These are phyloP conservation scores for Megaptera novaeangliae DNA, from an alignment of 2,113 vertebrate species.

Conservation along the genomic window DNA sequence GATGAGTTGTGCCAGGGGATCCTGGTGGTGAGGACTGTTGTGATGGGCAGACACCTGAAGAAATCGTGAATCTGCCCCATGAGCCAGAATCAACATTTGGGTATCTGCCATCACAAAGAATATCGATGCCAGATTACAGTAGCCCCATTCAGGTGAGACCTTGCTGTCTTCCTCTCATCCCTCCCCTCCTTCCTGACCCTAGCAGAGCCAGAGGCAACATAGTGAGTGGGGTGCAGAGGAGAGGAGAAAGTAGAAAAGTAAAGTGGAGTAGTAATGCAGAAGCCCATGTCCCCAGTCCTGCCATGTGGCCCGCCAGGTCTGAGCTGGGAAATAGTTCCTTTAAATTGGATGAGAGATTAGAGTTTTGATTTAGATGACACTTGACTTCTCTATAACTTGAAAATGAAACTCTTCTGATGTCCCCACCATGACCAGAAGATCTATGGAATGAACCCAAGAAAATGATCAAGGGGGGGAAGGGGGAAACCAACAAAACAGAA, in stretches of 20 bases:
- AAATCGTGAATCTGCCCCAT: background rate
- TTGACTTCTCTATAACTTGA: conserved; percentile 27
- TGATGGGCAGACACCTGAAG: background rate
- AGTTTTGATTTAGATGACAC: conserved; percentile 25
- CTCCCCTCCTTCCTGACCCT: background rate
- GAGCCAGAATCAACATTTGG: background rate
- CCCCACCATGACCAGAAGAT: background rate
- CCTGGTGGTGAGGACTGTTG: background rate
- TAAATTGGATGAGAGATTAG: background rate
- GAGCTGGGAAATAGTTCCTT: background rate
- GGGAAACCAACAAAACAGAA: background rate
- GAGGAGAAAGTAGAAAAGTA: background rate
- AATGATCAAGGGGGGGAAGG: background rate
- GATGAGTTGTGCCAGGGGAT: background rate
- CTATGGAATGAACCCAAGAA: background rate
- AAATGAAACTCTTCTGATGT: background rate
- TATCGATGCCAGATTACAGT: background rate
- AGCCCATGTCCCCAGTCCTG: background rate
- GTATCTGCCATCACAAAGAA: background rate
- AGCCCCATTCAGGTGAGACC: background rate
- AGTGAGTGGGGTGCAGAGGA: background rate
- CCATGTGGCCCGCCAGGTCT: background rate
- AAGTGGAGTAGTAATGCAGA: background rate
- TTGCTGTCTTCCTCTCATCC: background rate
- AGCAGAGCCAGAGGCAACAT: background rate